A percentile compares a stretch with the other conserved stretches of the same genome.
These are phyloP conservation scores for Pachypsylla venusta DNA, from an alignment of 1,140 invertebrate genomes.

Conservation along the genomic window DNA sequence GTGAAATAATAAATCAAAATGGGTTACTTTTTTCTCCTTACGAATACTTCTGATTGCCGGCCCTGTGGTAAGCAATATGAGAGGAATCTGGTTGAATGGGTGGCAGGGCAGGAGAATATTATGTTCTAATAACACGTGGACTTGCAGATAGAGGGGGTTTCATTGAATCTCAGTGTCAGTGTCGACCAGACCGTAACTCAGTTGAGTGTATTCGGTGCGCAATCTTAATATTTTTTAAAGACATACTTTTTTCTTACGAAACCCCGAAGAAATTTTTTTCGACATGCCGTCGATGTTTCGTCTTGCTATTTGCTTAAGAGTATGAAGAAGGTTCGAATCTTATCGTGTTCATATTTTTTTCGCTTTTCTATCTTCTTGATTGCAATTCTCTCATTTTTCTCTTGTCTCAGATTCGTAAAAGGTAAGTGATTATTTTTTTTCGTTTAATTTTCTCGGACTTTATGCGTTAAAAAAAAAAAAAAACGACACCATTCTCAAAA, in stretches of 20 bases:
- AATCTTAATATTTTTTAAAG: not conserved
- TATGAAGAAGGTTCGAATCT: not conserved
- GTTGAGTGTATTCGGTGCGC: slow-evolving; percentile 6
- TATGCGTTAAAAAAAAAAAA: no score
- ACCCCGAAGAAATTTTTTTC: not conserved
- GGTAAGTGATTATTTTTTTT: not conserved
- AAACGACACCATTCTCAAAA: not conserved
- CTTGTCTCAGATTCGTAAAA: not conserved
- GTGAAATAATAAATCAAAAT: no score
- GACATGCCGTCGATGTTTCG: slow-evolving; percentile 1
- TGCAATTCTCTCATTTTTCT: not conserved
- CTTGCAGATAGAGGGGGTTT: not conserved
- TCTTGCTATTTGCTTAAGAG: not conserved
- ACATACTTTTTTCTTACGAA: not conserved
- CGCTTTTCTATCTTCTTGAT: slow-evolving; percentile 1
- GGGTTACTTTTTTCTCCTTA: no score
- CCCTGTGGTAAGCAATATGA: no score
- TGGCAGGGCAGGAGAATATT: no score
- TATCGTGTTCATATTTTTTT: not conserved
- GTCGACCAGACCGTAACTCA: not conserved
- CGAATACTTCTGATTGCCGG: no score
- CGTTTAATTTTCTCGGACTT: not conserved
- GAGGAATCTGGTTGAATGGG: slow-evolving; percentile 1
- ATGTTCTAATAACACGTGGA: no score
- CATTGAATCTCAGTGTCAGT: slow-evolving; percentile 7